Conservation (phyloP, 2,797 vertebrate species). For the Paratrypauchen microcephalus region DNA sequence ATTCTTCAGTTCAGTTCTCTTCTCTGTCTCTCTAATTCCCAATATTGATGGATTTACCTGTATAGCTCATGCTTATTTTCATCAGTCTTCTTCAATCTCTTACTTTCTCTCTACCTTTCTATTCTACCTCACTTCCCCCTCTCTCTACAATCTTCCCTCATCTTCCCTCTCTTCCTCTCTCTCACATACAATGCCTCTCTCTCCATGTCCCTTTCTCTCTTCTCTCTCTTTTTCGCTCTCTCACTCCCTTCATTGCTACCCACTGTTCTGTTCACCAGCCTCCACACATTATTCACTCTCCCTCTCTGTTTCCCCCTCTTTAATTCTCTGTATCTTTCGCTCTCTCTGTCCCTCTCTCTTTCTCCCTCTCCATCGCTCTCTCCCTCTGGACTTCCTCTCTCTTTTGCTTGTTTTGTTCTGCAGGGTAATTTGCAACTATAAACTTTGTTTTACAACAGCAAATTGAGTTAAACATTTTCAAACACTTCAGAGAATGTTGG, state of each 20-base stretch:
- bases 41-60: too few relatives aligned
- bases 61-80: too few relatives aligned
- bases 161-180: background rate
- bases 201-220: background rate
- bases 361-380: too few relatives aligned
- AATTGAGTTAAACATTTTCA: conserved; percentile 59
- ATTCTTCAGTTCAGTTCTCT: background rate
- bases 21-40: background rate
- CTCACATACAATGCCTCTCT: background rate
- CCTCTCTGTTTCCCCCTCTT: conserved; percentile 51
- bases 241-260: conserved; percentile 53
- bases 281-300: conserved; percentile 67
- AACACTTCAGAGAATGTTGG: conserved; percentile 31
- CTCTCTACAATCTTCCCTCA: background rate
- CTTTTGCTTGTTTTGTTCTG: conserved; percentile 71
- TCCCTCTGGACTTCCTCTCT: conserved; percentile 52
- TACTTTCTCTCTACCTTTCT: background rate
- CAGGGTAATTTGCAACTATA: conserved; percentile 57
- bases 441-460: conserved; percentile 39
- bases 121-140: background rate
- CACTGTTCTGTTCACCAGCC: conserved; percentile 56
- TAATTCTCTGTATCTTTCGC: conserved; percentile 32
- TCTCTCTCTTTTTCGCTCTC: conserved; percentile 39
- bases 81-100: background rate
- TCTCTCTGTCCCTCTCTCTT: conserved; percentile 46